A percentile compares a stretch with the other conserved stretches of the same genome.
phyloP scores from a whole-genome alignment of 2,797 vertebrate species.

The Enteromius thamalakanensis region DNA sequence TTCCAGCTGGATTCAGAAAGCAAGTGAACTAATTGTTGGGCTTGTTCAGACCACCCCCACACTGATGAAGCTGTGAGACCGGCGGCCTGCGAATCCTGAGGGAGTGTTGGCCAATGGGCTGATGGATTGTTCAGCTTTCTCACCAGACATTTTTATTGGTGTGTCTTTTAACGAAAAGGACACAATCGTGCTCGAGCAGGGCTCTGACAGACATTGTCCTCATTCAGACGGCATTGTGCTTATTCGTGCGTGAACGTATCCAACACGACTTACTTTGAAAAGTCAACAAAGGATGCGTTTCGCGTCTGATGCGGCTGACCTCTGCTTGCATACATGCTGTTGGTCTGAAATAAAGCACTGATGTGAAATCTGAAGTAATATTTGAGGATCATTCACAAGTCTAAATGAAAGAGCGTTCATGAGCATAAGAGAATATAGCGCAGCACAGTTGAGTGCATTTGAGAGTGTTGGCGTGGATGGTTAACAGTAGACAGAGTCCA shows the following conservation, averaged over 20 bases:
- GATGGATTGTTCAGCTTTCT: constrained; percentile 75
- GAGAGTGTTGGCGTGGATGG: constrained; percentile 8
- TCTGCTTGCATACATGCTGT: constrained; percentile 52
- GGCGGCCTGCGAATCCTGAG: constrained; percentile 56
- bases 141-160: constrained; percentile 70
- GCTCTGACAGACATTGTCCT: constrained; percentile 45
- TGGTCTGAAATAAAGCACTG: constrained; percentile 18
- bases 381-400: constrained; percentile 29
- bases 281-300: constrained; percentile 67
- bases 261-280: constrained; percentile 72
- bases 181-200: constrained; percentile 26
- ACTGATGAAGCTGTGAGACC: constrained; percentile 60
- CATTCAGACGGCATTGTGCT: constrained; percentile 50
- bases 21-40: constrained; percentile 65
- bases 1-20: constrained; percentile 33
- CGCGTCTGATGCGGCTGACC: constrained; percentile 61
- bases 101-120: constrained; percentile 65
- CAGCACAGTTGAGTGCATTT: not conserved
- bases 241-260: constrained; percentile 58
- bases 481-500: constrained; percentile 5
- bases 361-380: constrained; percentile 27
- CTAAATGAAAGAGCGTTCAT: constrained; percentile 1
- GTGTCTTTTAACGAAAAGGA: constrained; percentile 63
- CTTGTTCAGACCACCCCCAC: constrained; percentile 75
- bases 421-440: constrained; percentile 1